Conservation (phyloP, 2,888 invertebrate genomes). For the Metellina segmentata region DNA sequence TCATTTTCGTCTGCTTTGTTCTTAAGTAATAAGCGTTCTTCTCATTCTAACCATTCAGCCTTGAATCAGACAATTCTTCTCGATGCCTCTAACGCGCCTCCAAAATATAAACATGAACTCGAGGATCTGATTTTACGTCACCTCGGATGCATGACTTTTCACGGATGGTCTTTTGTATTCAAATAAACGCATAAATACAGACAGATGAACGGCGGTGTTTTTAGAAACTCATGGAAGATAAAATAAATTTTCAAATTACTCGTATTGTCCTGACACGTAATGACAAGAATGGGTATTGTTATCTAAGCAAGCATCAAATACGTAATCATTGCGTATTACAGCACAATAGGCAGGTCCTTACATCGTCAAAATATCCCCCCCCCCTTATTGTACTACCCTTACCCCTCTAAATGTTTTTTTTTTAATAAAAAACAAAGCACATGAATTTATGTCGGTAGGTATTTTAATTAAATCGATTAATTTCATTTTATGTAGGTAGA, state of each 20-base stretch:
- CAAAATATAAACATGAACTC: neutral
- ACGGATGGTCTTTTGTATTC: neutral
- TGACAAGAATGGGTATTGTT: neutral
- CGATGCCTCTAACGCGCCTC: neutral
- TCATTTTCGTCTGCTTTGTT: constrained; percentile 41
- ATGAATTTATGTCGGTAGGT: no score
- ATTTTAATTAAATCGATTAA: no score
- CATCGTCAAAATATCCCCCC: no score
- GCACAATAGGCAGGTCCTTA: no score
- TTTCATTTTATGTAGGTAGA: no score
- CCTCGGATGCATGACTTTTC: neutral
- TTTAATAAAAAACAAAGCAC: no score
- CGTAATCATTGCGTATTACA: neutral
- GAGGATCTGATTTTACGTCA: constrained; percentile 42
- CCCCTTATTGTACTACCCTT: no score
- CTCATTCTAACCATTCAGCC: constrained; percentile 17
- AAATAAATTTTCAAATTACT: no score
- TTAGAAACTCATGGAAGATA: neutral
- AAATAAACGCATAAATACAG: neutral
- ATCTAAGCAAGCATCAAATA: neutral
- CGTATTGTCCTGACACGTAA: neutral
- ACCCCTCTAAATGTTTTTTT: no score
- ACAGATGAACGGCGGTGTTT: neutral
- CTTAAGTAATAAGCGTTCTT: constrained; percentile 32
- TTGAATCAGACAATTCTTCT: constrained; percentile 32